Evolutionary conservation across 2,888 invertebrate species (phyloP).

Genomic region (Scaeva pyrastri): DNA sequence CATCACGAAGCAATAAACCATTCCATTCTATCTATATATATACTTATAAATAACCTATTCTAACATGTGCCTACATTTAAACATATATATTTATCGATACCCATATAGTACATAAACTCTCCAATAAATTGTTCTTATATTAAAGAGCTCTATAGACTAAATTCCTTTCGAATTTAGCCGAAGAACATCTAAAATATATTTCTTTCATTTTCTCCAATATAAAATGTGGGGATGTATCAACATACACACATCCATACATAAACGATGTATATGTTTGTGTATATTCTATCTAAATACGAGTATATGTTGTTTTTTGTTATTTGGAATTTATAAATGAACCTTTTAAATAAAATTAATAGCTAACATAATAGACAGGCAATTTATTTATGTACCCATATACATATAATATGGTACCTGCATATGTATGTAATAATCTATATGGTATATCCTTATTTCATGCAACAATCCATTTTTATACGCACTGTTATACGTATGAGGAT

Average conservation of each 20-base stretch:
- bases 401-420: conserved; percentile 8
- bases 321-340: conserved; percentile 67
- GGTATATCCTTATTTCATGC: conserved; percentile 20
- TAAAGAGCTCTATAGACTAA: neutral
- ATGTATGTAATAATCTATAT: neutral
- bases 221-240: neutral
- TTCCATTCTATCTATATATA: conserved; percentile 39
- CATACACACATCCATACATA: neutral
- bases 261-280: too few relatives aligned
- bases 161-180: conserved; percentile 15
- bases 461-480: conserved; percentile 60
- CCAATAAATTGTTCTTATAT: neutral
- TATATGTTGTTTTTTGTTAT: neutral
- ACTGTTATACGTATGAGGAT: neutral
- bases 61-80: too few relatives aligned
- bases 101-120: neutral
- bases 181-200: conserved; percentile 3
- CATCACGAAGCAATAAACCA: conserved; percentile 45
- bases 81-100: neutral
- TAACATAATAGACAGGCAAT: conserved; percentile 74
- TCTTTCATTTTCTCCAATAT: neutral
- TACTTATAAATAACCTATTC: neutral
- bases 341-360: conserved; percentile 73
- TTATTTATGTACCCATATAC: conserved; percentile 39
- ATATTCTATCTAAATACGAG: neutral